Evolutionary conservation across 2,113 vertebrate genomes (phyloP), one percentile per base, ranked within the genome.

Genomic region (Tetrax tetrax): DNA sequence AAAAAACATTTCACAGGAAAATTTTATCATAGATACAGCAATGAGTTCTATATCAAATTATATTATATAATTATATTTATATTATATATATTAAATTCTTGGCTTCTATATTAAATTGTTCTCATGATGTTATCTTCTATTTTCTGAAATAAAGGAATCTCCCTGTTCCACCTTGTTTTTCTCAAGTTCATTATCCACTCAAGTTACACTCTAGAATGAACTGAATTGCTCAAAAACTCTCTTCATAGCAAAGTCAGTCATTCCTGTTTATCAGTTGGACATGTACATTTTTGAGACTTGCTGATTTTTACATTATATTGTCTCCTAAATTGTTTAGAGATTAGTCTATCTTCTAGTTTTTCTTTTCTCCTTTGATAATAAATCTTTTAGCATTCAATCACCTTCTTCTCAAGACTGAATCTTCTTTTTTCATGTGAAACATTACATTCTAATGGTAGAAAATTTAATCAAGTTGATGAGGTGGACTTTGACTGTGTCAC

Each of bases 11-110:
- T 48, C 47, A 87, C 33, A 92, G 48, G 82, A 92, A 96, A 93
- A 94, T 91, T 90, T 95, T 90, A 87, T 68, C 31, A 56, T 77
- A 93, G 43, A 29, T 66, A 83, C n/a, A 92, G 16, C 27, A 61
- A 60, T 87, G 91, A 93, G 95, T 95, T 9, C 5, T n/a, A n/a
- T n/a, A n/a, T n/a, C n/a, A n/a, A n/a, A n/a, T n/a, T n/a, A n/a
- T n/a, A n/a, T n/a, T n/a, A n/a, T n/a, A n/a, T n/a, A n/a, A n/a
- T n/a, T n/a, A n/a, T n/a, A n/a, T n/a, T n/a, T n/a, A n/a, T n/a
- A n/a, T n/a, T n/a, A n/a, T n/a, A n/a, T n/a, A n/a, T n/a, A n/a
- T n/a, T n/a, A n/a, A n/a, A n/a, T 64, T 79, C 24, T 15, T 48
- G 56, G 2, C 1, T 29, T 83, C 12, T 59, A 19, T 51, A 83